Conservation (phyloP, 2,113 vertebrate species). For the Semicossyphus pulcher region DNA sequence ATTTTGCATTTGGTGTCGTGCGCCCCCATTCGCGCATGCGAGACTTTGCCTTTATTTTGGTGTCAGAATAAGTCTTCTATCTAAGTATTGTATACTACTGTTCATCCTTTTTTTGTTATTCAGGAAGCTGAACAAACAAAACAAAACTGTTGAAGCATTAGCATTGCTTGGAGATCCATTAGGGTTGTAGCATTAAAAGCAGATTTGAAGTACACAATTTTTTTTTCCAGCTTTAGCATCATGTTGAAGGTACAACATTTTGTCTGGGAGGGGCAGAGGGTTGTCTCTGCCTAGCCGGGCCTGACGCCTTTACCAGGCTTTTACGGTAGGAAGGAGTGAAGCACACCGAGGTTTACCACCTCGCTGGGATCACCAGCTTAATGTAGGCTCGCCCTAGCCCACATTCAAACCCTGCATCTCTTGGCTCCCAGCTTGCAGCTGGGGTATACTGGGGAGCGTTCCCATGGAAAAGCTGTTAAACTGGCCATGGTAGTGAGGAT, state of each 20-base stretch:
- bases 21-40: too few species aligned
- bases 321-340: conserved; percentile 82
- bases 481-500: conserved; percentile 59
- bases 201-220: neutral
- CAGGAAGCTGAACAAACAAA: neutral
- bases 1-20: too few species aligned
- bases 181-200: neutral
- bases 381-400: conserved; percentile 61
- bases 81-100: too few species aligned
- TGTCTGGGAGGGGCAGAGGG: conserved; percentile 1
- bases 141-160: neutral
- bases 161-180: neutral
- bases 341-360: conserved; percentile 77
- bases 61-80: too few species aligned
- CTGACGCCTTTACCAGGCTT: conserved; percentile 69
- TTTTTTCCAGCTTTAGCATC: conserved; percentile 7
- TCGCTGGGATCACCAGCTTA: conserved; percentile 76
- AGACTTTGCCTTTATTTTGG: too few species aligned
- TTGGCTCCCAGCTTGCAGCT: conserved; percentile 58
- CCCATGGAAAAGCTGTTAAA: conserved; percentile 82
- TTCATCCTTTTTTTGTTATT: too few species aligned
- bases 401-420: conserved; percentile 77
- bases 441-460: conserved; percentile 62
- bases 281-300: conserved; percentile 33
- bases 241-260: conserved; percentile 21